Base-by-base conservation (phyloP, 1,140 invertebrate species). In the Pectinophora gossypiella region DNA sequence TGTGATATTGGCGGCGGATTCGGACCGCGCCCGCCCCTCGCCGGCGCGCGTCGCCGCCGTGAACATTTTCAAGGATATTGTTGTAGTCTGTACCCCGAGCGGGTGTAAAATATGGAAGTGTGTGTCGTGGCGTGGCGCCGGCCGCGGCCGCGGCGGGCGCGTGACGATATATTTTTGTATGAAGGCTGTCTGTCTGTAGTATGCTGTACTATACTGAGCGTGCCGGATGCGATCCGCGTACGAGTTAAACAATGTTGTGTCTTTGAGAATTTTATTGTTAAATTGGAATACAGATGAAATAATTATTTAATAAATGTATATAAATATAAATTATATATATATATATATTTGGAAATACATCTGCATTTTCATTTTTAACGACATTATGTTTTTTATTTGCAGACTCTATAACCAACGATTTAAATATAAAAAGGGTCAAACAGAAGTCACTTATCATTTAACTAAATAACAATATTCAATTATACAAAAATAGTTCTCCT, bases 241-340 rank as follows among this genome's bases (percentile, higher is more conserved):
- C 72, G 70, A 61, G 74, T 75, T 79, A 82, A 85, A 68, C 54
- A 64, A 86, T 83, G 81, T 86, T 85, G 80, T 83, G 78, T 85
- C 79, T 86, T 86, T 86, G 73, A 85, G 68, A 85, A 76, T 81
- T 86, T 86, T 86, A 86, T 86, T 86, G 83, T 86, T 86, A 78
- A 82, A 83, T 82, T 86, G 81, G 77, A 82, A 85, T 80, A 85
- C 76, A 83, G 70, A 84, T 77, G 78, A 84, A 76, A 84, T 75
- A 72, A 81, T 77, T 85, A 86, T 85, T 86, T 86, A 86, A 83
- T 86, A 75, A 83, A 83, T 86, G 78, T 84, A 84, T 82, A 82
- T 83, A 85, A 79, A 72, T 65, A 46, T 42, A 46, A 60, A 71
- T 75, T 81, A 72, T 65, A 46, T 42, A 46, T 61, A 71, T 75